A percentile compares a stretch with the other conserved stretches of the same genome.
Conservation (phyloP, 2,797 vertebrate species). For the Pseudocheirus occidentalis region DNA sequence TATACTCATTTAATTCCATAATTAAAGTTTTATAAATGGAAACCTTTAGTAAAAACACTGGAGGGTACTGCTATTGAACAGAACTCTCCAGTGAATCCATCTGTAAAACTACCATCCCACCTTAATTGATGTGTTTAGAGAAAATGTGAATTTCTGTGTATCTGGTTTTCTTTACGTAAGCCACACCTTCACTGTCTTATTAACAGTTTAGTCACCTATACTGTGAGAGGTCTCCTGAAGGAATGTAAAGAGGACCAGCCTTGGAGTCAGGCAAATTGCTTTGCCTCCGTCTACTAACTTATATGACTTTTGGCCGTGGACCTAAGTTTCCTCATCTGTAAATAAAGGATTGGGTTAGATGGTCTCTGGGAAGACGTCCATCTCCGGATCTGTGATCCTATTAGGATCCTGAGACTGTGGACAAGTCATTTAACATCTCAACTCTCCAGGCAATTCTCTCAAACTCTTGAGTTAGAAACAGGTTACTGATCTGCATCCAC, state of each 20-base stretch:
- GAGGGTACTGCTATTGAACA: constrained; percentile 6
- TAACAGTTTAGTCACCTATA: neutral
- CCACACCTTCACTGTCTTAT: neutral
- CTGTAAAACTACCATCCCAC: neutral
- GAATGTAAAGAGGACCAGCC: neutral
- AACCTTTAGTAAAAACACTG: neutral
- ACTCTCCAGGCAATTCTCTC: neutral
- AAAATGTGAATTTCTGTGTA: neutral
- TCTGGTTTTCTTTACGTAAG: constrained; percentile 8
- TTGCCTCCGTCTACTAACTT: neutral
- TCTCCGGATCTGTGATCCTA: neutral
- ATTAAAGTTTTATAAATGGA: constrained; percentile 23
- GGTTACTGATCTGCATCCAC: neutral
- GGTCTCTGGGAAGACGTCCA: neutral
- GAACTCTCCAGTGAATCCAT: constrained; percentile 6
- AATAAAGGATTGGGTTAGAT: neutral
- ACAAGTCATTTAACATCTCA: neutral
- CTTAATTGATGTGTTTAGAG: neutral
- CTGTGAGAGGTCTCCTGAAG: neutral
- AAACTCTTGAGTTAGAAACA: neutral
- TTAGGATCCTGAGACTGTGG: neutral
- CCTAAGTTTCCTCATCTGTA: neutral
- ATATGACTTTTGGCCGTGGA: neutral
- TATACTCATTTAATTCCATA: neutral
- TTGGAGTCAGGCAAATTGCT: neutral